A percentile compares a stretch with the other conserved stretches of the same genome.
phyloP scores from a whole-genome alignment of 2,113 vertebrate species.

The Oplegnathus fasciatus region DNA sequence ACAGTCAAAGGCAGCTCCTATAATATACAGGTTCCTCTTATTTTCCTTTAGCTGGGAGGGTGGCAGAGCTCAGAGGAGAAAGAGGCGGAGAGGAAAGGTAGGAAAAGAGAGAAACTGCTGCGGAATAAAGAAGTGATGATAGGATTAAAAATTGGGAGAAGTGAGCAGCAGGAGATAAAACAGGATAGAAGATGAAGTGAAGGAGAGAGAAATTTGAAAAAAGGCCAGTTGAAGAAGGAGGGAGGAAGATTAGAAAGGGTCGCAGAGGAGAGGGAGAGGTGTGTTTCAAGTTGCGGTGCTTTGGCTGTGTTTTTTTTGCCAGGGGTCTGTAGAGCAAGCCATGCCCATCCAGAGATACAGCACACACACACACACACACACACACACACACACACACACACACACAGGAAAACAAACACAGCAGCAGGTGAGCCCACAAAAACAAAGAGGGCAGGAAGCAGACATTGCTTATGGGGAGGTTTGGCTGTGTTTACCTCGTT shows the following conservation, averaged over 20 bases:
- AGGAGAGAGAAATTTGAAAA: neutral
- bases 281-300: conserved; percentile 23
- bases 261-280: conserved; percentile 20
- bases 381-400: neutral
- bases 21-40: neutral
- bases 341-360: neutral
- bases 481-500: conserved; percentile 40
- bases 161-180: neutral
- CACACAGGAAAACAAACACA: conserved; percentile 38
- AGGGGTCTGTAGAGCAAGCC: conserved; percentile 10
- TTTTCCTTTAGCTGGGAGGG: conserved; percentile 4
- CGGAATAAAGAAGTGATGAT: conserved; percentile 16
- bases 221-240: neutral
- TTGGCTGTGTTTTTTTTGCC: conserved; percentile 10
- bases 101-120: neutral
- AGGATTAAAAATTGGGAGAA: neutral
- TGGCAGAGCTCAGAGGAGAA: conserved; percentile 1
- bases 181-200: no score
- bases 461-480: conserved; percentile 24
- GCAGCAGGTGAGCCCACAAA: conserved; percentile 51
- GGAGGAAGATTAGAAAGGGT: neutral
- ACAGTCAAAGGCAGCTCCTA: conserved; percentile 6
- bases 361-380: neutral
- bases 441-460: conserved; percentile 66
- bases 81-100: neutral